Percentiles rank a stretch among this genome's conserved stretches.
Conservation (phyloP, 2,797 vertebrate species). For the Octomys mimax region DNA sequence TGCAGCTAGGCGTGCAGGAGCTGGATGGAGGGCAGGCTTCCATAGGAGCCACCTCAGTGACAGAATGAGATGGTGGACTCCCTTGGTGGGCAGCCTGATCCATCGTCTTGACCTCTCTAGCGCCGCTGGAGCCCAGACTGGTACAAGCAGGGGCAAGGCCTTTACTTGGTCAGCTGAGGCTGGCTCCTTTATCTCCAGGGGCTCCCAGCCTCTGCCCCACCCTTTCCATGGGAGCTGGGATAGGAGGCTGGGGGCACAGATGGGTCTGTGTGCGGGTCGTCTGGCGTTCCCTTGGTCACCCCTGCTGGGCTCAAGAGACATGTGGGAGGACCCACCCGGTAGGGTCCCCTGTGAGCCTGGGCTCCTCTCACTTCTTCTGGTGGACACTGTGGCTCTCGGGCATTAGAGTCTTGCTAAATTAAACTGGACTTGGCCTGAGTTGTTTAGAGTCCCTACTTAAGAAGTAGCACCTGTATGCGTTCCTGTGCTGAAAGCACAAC, state of each 20-base stretch:
- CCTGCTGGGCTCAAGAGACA: no score
- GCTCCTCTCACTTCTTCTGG: background rate
- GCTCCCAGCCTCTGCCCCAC: background rate
- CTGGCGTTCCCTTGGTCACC: background rate
- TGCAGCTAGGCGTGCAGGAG: background rate
- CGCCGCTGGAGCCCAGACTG: rapidly evolving
- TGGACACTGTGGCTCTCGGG: background rate
- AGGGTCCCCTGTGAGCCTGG: background rate
- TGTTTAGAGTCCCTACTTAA: background rate
- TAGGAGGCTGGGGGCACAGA: background rate
- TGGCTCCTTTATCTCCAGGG: background rate
- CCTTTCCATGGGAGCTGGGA: background rate
- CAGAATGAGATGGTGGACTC: background rate
- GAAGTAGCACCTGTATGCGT: background rate
- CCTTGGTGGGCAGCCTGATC: background rate
- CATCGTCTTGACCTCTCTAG: no score
- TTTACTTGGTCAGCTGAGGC: background rate
- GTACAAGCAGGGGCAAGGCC: background rate
- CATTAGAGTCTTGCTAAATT: background rate
- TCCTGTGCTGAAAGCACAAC: background rate
- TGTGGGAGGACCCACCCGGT: no score
- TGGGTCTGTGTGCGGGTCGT: no score
- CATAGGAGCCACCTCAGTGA: background rate
- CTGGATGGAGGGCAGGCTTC: background rate
- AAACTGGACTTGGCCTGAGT: background rate